These are phyloP conservation scores for Arge pagana DNA, from an alignment of 2,888 invertebrate genomes.

Conservation along the genomic window DNA sequence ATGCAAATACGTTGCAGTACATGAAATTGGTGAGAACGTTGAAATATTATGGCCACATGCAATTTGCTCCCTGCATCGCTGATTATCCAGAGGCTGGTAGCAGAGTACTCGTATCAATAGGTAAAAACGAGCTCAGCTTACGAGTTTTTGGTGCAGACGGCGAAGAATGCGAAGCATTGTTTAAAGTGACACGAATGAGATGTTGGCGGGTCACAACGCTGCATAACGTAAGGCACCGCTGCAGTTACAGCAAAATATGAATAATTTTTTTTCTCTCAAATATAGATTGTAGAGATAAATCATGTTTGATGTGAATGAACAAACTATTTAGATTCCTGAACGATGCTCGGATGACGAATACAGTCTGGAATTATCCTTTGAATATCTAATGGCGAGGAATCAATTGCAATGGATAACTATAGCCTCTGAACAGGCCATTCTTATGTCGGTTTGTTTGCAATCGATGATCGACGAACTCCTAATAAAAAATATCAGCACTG, in stretches of 20 bases:
- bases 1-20: slow-evolving; percentile 78
- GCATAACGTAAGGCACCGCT: slow-evolving; percentile 73
- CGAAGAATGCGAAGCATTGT: slow-evolving; percentile 79
- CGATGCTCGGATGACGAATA: slow-evolving; percentile 44
- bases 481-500: slow-evolving; percentile 70
- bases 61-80: slow-evolving; percentile 74
- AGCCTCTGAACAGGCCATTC: slow-evolving; percentile 87
- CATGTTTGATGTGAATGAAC: slow-evolving; percentile 11
- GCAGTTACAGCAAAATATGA: slow-evolving; percentile 32
- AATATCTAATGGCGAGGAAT: slow-evolving; percentile 91
- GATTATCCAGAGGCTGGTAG: slow-evolving; percentile 77
- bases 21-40: slow-evolving; percentile 81
- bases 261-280: slow-evolving; percentile 3
- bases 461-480: slow-evolving; percentile 94
- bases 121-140: slow-evolving; percentile 83
- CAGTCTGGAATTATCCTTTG: slow-evolving; percentile 85
- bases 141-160: slow-evolving; percentile 62
- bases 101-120: slow-evolving; percentile 77
- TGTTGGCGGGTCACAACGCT: slow-evolving; percentile 95
- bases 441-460: slow-evolving; percentile 94
- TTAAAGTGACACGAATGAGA: slow-evolving; percentile 93
- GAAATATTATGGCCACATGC: slow-evolving; percentile 88
- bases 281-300: slow-evolving; percentile 4
- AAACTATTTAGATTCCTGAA: slow-evolving; percentile 37
- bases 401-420: slow-evolving; percentile 93